These are phyloP conservation scores for Platycheirus albimanus DNA, from an alignment of 2,888 invertebrate species.

Conservation along the genomic window DNA sequence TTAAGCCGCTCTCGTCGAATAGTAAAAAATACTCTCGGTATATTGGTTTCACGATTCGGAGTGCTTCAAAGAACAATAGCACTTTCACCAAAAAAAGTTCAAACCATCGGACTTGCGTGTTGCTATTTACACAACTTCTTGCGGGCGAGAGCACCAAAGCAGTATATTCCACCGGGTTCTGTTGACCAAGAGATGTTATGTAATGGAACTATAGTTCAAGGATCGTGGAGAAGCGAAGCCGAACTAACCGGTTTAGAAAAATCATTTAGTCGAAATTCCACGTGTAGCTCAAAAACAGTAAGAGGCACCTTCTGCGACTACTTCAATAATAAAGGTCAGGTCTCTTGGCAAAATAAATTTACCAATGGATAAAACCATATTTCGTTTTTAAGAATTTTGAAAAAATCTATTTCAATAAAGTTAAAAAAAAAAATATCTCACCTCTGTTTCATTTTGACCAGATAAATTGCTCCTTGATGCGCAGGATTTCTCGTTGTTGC, in stretches of 20 bases:
- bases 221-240: conserved; percentile 44
- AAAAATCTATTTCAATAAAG: conserved; percentile 51
- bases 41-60: conserved; percentile 63
- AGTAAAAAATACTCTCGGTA: conserved; percentile 65
- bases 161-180: conserved; percentile 60
- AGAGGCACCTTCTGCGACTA: too few species aligned
- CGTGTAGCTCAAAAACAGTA: conserved; percentile 40
- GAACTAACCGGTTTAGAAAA: conserved; percentile 40
- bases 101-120: conserved; percentile 69
- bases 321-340: too few species aligned
- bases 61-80: conserved; percentile 75
- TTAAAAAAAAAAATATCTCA: conserved; percentile 16
- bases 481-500: conserved; percentile 8
- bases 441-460: conserved; percentile 8
- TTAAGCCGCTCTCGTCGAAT: conserved; percentile 65
- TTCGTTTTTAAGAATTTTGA: too few species aligned
- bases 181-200: conserved; percentile 34
- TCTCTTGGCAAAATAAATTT: too few species aligned
- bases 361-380: too few species aligned
- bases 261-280: conserved; percentile 26
- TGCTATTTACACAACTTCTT: conserved; percentile 74
- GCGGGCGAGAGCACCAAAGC: conserved; percentile 21
- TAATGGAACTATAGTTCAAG: conserved; percentile 41
- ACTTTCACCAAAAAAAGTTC: conserved; percentile 62
- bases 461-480: conserved; percentile 9